These are phyloP conservation scores for Hermaeophaga mercurialis DNA, from an alignment of 2,888 invertebrate species.

Conservation along the genomic window DNA sequence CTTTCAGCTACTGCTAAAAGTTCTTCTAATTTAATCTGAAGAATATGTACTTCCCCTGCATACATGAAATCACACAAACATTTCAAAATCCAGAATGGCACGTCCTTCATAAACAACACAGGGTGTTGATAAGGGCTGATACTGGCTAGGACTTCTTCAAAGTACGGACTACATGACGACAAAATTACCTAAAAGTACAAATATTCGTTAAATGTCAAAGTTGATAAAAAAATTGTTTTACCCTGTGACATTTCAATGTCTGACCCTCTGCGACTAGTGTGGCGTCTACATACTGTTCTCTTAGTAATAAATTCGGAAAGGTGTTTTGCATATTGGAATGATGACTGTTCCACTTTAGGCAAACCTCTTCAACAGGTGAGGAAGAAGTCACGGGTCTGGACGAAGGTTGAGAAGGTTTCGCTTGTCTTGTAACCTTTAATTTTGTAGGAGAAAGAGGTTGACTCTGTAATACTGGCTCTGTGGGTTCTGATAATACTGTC, in stretches of 20 bases:
- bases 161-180: constrained; percentile 61
- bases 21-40: constrained; percentile 57
- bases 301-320: constrained; percentile 59
- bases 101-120: constrained; percentile 59
- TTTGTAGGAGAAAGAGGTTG: constrained; percentile 53
- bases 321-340: constrained; percentile 62
- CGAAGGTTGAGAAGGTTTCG: constrained; percentile 29
- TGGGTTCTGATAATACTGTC: background rate
- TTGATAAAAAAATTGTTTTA: constrained; percentile 40
- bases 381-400: constrained; percentile 29
- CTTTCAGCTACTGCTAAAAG: constrained; percentile 59
- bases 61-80: constrained; percentile 62
- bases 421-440: constrained; percentile 51
- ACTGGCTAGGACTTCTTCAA: constrained; percentile 58
- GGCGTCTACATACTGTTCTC: constrained; percentile 62
- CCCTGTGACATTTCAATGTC: constrained; percentile 62
- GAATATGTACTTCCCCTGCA: constrained; percentile 60
- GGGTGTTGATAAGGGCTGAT: constrained; percentile 59
- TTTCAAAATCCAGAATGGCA: constrained; percentile 60
- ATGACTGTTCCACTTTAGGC: constrained; percentile 64
- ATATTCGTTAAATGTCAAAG: background rate
- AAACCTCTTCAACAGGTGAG: constrained; percentile 52
- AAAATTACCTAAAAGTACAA: constrained; percentile 59
- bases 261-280: constrained; percentile 62
- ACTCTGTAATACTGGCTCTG: constrained; percentile 44